phyloP scores from a whole-genome alignment of 2,888 invertebrate species.

The Saturnia japonica region DNA sequence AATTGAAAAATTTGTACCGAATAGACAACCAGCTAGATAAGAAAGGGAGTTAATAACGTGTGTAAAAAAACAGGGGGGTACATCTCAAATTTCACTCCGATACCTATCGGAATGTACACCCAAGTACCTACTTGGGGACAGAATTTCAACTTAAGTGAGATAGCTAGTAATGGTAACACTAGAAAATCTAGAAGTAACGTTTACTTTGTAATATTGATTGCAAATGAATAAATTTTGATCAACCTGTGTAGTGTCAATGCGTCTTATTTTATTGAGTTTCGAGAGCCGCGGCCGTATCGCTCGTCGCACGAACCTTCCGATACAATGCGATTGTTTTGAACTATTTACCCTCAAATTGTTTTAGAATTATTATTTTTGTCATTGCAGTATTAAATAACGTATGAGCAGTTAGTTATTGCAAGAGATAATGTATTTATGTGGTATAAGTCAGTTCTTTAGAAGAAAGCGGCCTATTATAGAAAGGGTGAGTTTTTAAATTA shows the following conservation, averaged over 20 bases:
- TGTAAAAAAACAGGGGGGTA: too few relatives aligned
- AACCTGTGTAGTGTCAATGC: conserved; percentile 4
- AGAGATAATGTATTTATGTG: conserved; percentile 61
- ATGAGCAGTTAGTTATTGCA: background rate
- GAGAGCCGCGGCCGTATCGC: background rate
- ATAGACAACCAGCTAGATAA: too few relatives aligned
- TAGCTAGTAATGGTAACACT: too few relatives aligned
- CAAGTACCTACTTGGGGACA: too few relatives aligned
- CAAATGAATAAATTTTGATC: background rate
- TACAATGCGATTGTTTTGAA: background rate
- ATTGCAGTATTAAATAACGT: background rate
- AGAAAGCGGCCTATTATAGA: conserved; percentile 57
- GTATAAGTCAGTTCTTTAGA: conserved; percentile 66
- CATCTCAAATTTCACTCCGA: too few relatives aligned
- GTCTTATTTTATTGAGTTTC: conserved; percentile 5
- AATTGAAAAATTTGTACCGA: too few relatives aligned
- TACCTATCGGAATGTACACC: too few relatives aligned
- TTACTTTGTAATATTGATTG: background rate
- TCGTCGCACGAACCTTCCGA: background rate
- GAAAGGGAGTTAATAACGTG: too few relatives aligned
- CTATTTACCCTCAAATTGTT: conserved; percentile 7
- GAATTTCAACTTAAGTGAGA: too few relatives aligned
- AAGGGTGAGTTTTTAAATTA: conserved; percentile 50
- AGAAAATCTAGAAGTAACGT: too few relatives aligned
- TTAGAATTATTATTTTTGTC: background rate